Conservation (phyloP, 2,797 vertebrate genomes). For the Mallotus villosus region DNA sequence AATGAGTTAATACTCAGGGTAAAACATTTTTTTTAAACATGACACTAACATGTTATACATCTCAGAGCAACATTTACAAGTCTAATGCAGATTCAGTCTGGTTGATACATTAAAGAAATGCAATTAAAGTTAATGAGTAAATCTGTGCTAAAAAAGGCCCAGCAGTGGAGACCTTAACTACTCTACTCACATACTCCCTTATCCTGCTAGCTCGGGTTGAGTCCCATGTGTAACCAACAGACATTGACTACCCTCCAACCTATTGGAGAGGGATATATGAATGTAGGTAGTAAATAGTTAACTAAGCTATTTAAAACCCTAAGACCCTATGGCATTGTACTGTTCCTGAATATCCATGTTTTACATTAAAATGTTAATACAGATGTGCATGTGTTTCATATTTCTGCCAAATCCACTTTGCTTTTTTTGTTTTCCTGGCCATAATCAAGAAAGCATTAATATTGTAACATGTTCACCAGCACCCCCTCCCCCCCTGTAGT, state of each 20-base stretch:
- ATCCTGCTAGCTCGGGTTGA: conserved; percentile 18
- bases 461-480: background rate
- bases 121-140: conserved; percentile 18
- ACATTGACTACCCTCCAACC: conserved; percentile 9
- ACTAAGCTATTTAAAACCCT: background rate
- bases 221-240: conserved; percentile 18
- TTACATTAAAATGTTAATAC: conserved; percentile 5
- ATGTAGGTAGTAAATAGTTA: conserved; percentile 14
- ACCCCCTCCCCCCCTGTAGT: too few relatives aligned
- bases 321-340: background rate
- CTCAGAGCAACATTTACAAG: conserved; percentile 30
- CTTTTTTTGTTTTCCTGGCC: conserved; percentile 17
- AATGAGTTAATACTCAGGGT: conserved; percentile 11
- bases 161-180: background rate
- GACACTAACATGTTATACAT: conserved; percentile 24
- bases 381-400: background rate
- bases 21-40: conserved; percentile 11
- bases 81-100: conserved; percentile 34
- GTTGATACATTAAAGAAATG: conserved; percentile 16
- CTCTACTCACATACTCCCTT: background rate
- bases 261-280: conserved; percentile 5
- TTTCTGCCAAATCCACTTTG: background rate
- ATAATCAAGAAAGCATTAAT: conserved; percentile 7
- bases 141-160: conserved; percentile 1
- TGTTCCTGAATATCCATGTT: background rate